A percentile compares a stretch with the other conserved stretches of the same genome.
phyloP scores from a whole-genome alignment of 1,140 invertebrate species.

The Saccostrea glomerata region DNA sequence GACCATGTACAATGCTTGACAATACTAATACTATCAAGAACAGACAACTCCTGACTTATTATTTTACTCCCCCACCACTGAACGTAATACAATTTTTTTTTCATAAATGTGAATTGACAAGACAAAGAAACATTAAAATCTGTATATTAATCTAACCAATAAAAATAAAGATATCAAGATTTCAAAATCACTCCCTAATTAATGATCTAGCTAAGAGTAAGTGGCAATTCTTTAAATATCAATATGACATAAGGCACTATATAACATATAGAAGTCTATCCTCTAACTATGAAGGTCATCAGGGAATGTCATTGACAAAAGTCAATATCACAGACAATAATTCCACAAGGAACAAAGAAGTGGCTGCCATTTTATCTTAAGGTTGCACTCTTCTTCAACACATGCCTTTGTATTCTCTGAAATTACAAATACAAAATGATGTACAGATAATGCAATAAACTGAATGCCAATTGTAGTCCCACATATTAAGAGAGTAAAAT shows the following conservation, averaged over 20 bases:
- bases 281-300: neutral
- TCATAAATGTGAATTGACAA: neutral
- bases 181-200: neutral
- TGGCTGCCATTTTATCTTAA: constrained; percentile 34
- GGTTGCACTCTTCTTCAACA: constrained; percentile 51
- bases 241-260: neutral
- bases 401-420: constrained; percentile 61
- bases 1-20: no score
- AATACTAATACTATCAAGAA: neutral
- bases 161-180: no score
- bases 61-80: neutral
- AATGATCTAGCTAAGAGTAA: no score
- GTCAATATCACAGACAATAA: constrained; percentile 16
- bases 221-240: no score
- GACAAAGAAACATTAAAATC: neutral
- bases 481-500: no score
- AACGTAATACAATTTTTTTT: neutral
- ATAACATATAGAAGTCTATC: neutral
- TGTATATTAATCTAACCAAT: no score
- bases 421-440: constrained; percentile 38
- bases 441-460: neutral
- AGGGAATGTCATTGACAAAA: neutral
- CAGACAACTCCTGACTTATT: neutral
- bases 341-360: neutral
- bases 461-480: no score